Evolutionary conservation across 1,140 invertebrate species (phyloP).

Genomic region (Camponotus pennsylvanicus): DNA sequence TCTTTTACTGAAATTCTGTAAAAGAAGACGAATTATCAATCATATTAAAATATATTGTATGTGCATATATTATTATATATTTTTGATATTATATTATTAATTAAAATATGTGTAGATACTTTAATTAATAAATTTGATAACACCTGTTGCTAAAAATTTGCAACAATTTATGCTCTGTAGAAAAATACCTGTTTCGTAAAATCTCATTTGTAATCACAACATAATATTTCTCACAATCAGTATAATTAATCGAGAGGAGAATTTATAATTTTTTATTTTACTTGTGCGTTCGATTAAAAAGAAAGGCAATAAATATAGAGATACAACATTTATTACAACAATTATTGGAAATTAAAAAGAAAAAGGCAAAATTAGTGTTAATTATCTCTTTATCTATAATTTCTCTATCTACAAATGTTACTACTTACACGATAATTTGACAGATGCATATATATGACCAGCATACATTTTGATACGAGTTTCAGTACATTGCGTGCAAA

Average conservation of each 20-base stretch:
- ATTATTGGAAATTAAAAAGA: background rate
- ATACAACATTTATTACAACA: background rate
- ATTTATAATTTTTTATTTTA: constrained; percentile 1
- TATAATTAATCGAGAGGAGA: background rate
- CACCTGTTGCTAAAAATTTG: background rate
- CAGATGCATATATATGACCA: background rate
- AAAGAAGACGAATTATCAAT: too few species aligned
- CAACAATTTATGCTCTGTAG: background rate
- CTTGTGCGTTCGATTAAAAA: background rate
- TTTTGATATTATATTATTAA: too few species aligned
- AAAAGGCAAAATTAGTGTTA: background rate
- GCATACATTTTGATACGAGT: background rate
- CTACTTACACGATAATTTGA: background rate
- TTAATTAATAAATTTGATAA: too few species aligned
- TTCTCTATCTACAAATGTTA: constrained; percentile 7
- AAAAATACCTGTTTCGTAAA: background rate
- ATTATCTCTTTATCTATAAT: background rate
- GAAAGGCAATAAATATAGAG: background rate
- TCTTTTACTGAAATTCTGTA: too few species aligned
- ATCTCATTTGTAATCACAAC: background rate
- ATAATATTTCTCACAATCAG: background rate
- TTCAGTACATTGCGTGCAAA: constrained; percentile 51
- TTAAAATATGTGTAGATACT: too few species aligned
- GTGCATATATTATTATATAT: too few species aligned
- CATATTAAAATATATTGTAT: too few species aligned